Conservation (phyloP, 2,888 invertebrate species). For the Cryptocephalus moraei region DNA sequence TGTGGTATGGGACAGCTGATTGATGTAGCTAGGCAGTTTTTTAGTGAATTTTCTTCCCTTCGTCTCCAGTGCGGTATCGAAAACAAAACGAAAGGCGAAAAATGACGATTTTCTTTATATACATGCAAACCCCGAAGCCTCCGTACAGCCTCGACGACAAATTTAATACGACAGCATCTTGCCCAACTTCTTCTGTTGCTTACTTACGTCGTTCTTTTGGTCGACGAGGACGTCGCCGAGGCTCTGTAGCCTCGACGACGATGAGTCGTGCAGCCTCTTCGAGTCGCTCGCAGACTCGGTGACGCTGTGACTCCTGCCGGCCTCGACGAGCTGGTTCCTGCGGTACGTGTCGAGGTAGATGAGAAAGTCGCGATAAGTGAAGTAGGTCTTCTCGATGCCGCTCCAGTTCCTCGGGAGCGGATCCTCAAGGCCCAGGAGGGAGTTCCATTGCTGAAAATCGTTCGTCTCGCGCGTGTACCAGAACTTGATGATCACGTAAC, state of each 20-base stretch:
- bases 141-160: too few relatives aligned
- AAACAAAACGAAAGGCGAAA: too few relatives aligned
- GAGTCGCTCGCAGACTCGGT: conserved; percentile 27
- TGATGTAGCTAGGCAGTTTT: too few relatives aligned
- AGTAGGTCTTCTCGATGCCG: conserved; percentile 55
- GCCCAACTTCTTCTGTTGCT: conserved; percentile 19
- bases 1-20: too few relatives aligned
- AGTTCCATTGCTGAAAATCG: conserved; percentile 63
- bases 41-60: too few relatives aligned
- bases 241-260: conserved; percentile 6
- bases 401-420: conserved; percentile 69
- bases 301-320: conserved; percentile 4
- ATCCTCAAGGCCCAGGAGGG: conserved; percentile 54
- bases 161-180: conserved; percentile 17
- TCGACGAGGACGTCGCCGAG: too few relatives aligned
- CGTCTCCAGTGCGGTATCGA: too few relatives aligned
- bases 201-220: conserved; percentile 35
- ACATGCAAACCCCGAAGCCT: too few relatives aligned
- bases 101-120: too few relatives aligned
- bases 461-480: conserved; percentile 64
- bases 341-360: conserved; percentile 55
- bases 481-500: conserved; percentile 67
- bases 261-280: conserved; percentile 6
- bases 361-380: conserved; percentile 58
- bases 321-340: conserved; percentile 38